Evolutionary conservation across 2,113 vertebrate species (phyloP), one percentile per base, ranked within the genome.

Genomic region (Mesocricetus auratus): DNA sequence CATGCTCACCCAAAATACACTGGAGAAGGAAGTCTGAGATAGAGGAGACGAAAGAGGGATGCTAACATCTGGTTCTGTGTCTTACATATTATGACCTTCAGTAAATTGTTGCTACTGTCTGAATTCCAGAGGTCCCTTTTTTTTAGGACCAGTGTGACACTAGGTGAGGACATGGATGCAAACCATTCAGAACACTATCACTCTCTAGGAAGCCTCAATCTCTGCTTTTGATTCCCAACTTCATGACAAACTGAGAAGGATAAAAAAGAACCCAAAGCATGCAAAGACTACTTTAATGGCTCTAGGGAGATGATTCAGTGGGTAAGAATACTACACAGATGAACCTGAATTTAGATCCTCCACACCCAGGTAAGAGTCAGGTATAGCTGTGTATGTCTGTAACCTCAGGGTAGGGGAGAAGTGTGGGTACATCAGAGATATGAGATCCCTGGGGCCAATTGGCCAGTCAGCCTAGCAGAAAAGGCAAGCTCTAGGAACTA

Each of bases 1-100:
- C 7, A 29, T 68, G 22, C 0, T 36, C 31, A 2, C 10, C 33
- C 50, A 36, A 13, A 53, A 69, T 17, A 33, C 1, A 13, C 0
- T 58, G n/a, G 21, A 62, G n/a, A 29, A 90, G 31, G 33, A 22
- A 13, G 31, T 33, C 26, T 64, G 33, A 81, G 22, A 16, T 3
- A 5, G 26, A n/a, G 7, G 26, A 33, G 10, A 86, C 24, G 22
- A 4, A 33, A 50, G 56, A 53, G 11, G 77, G 36, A 15, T 36
- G 39, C 62, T 19, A 21, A 42, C 33, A n/a, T 31, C 16, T 42
- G 36, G 56, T 29, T 83, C 71, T 45, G 16, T 45, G 19, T 4
- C 33, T 8, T 31, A 6, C 3, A 39, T 31, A 17, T 0, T 1
- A 3, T 64, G 42, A 42, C 50, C 87, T 68, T n/a, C 42, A 64